Base-by-base conservation (phyloP, 2,888 invertebrate species). In the Hyppa rectilinea region DNA sequence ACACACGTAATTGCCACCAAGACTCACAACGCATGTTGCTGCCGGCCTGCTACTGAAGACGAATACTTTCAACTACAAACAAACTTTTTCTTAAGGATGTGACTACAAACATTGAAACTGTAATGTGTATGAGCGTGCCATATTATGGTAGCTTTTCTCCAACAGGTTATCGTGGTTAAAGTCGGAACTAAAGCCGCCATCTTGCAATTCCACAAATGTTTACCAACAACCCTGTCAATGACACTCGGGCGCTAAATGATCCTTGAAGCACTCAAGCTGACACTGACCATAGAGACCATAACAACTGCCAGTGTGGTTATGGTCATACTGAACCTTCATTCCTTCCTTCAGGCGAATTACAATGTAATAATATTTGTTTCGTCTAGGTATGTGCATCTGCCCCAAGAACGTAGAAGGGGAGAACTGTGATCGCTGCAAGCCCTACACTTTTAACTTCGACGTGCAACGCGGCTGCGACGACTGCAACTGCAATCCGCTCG, bases 391-490 rank as follows among this genome's bases (percentile, higher is more conserved):
- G 84, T 99, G 99, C 92, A 98, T 98, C 78, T 99, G 99, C 88
- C 99, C 99, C 0, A 97, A 97, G 3, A 97, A 98, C 84, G 99
- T 99, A 0, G 98, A 97, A 34, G 99, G 99, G 0, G 97, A 97
- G 38, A 96, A 97, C 75, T 99, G 99, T 91, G 98, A 99, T 87
- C 97, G 97, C 78, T 99, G 99, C 92, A 97, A 97, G 76, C 97
- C 97, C 0, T 97, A 97, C 76, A 99, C 99, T 0, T 99, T 98
- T 89, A 99, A 99, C 52, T 99, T 98, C 90, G 98, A 99, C 95
- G 97, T 98, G 52, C 97, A 99, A 65, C 98, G 99, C 86, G 99
- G 99, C 10, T 99, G 99, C 91, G 98, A 99, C 92, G 98, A 98
- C 79, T 99, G 99, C 91, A 97, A 97, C 87, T 99, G 99, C 92